These are phyloP conservation scores for Calonectris borealis DNA, from an alignment of 2,113 vertebrate genomes.

Conservation along the genomic window DNA sequence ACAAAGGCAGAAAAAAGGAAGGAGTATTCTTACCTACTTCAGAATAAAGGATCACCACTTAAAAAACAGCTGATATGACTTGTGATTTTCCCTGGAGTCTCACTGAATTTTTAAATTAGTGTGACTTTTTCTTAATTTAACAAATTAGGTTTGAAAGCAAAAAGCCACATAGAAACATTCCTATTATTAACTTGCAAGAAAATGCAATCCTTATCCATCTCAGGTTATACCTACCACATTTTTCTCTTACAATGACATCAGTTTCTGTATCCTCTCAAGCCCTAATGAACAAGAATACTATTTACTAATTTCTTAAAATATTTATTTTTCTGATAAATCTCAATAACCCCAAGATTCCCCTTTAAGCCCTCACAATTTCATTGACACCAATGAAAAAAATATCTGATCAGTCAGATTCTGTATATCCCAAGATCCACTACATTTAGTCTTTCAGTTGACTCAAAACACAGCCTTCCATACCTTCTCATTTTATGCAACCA, in stretches of 20 bases:
- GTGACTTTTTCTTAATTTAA: neutral
- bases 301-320: neutral
- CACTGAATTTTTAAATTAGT: neutral
- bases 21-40: neutral
- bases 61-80: neutral
- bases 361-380: neutral
- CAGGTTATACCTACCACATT: neutral
- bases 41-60: neutral
- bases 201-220: neutral
- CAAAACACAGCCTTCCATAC: neutral
- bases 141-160: neutral
- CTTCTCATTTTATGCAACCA: neutral
- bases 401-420: neutral
- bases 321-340: neutral
- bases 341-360: neutral
- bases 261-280: neutral
- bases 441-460: neutral
- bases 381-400: neutral
- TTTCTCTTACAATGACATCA: neutral
- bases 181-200: neutral
- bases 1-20: neutral
- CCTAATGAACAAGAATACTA: neutral
- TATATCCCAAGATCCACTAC: neutral
- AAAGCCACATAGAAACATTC: neutral
- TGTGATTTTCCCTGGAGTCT: neutral